A percentile compares a stretch with the other conserved stretches of the same genome.
These are phyloP conservation scores for Agrochola macilenta DNA, from an alignment of 2,888 invertebrate species.

Conservation along the genomic window DNA sequence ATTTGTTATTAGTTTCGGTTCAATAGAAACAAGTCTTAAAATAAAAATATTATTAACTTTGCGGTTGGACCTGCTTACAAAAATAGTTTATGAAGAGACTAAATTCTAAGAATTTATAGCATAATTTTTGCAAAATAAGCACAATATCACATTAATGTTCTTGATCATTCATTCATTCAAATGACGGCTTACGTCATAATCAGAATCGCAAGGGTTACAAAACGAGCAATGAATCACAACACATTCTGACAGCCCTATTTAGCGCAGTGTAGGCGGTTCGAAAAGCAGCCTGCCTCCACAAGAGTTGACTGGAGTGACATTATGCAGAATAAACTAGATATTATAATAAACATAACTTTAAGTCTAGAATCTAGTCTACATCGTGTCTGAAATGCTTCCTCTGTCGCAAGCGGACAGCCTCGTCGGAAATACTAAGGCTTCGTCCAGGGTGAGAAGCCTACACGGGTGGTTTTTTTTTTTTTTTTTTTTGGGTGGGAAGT, in stretches of 20 bases:
- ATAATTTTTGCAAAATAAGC: constrained; percentile 3
- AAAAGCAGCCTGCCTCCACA: constrained; percentile 53
- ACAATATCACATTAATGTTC: neutral
- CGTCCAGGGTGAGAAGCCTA: neutral
- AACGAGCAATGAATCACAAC: constrained; percentile 35
- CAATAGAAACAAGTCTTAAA: constrained; percentile 28
- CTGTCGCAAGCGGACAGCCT: constrained; percentile 31
- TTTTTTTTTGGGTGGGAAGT: too few species aligned
- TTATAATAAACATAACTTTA: constrained; percentile 22
- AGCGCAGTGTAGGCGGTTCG: constrained; percentile 47
- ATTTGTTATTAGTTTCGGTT: constrained; percentile 29
- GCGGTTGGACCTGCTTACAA: constrained; percentile 29
- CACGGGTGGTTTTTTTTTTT: too few species aligned
- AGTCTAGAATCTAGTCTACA: constrained; percentile 41
- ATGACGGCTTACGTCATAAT: constrained; percentile 37
- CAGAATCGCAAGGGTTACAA: constrained; percentile 31
- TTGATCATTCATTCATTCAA: constrained; percentile 17
- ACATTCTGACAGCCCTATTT: constrained; percentile 47
- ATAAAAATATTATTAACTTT: constrained; percentile 14
- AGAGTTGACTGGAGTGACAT: constrained; percentile 23
- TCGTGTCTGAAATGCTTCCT: constrained; percentile 33
- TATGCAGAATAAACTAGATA: constrained; percentile 44
- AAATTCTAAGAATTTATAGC: constrained; percentile 22
- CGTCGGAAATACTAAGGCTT: constrained; percentile 11
- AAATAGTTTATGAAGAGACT: constrained; percentile 7